Evolutionary conservation across 2,888 invertebrate species (phyloP), one percentile per base, ranked within the genome.

Genomic region (Microdon myrmicae): DNA sequence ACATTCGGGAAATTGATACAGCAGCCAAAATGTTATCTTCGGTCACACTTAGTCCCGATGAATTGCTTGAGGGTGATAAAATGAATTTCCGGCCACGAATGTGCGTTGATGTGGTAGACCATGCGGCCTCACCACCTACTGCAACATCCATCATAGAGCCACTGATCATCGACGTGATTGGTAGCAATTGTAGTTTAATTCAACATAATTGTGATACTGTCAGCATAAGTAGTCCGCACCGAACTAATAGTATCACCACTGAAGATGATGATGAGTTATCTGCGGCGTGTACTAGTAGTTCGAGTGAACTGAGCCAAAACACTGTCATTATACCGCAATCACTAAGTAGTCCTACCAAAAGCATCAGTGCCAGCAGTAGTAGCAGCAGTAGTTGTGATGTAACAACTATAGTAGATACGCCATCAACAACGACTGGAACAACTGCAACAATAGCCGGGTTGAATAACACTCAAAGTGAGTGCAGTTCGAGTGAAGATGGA

Each of bases 1-100:
- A 79, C 56, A 78, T 79, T 23, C 77, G 80, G 4, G 80, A 80
- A 68, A 79, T 78, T 12, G 79, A 79, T 56, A 73, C 79, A 10
- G 78, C 77, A 37, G 76, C 77, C 44, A 79, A 79, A 67, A 68
- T 79, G 71, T 69, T 76, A 8, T 76, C 75, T 25, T 77, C 79
- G 12, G 70, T 76, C 13, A 74, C 71, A 3, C 70, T 69, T 22
- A 67, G 71, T 13, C 54, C 61, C 5, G 75, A 75, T 34, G 75
- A 75, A 61, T 35, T 72, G 31, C 51, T 72, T 5, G 71, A 71
- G 35, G 67, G 68, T 12, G 70, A 69, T 23, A 69, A 45, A 29
- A 64, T 70, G 61, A 71, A 69, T 53, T 68, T 71, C 67, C 73
- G 73, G 66, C 70, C 73, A 5, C 69, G 70, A 22, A 25, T 51